These are phyloP conservation scores for Dolichotis patagonum DNA, from an alignment of 2,113 vertebrate species.

Conservation along the genomic window DNA sequence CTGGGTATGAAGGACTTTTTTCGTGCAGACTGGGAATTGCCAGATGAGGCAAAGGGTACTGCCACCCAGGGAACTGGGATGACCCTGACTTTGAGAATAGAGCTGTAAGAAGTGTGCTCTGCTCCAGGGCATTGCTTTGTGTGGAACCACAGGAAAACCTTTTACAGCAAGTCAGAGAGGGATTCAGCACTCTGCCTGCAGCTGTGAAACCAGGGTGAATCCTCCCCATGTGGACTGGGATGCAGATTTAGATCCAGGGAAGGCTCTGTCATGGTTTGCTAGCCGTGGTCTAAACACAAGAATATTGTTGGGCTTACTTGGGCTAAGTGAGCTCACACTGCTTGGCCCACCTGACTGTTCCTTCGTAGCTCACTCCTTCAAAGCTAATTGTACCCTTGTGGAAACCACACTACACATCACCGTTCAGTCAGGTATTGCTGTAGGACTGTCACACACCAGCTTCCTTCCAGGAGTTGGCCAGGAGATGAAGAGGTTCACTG, in stretches of 20 bases:
- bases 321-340: not conserved
- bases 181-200: not conserved
- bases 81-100: not conserved
- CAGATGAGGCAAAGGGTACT: not conserved
- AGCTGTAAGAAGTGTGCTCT: not conserved
- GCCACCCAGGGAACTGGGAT: not conserved
- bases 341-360: not conserved
- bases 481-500: not conserved
- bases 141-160: not conserved
- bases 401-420: not conserved
- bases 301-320: not conserved
- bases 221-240: not conserved
- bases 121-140: not conserved
- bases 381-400: not conserved
- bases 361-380: not conserved
- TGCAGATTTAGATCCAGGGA: too few species aligned
- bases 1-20: not conserved
- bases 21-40: not conserved
- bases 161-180: not conserved
- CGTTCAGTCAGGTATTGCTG: not conserved
- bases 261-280: not conserved
- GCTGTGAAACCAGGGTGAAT: not conserved
- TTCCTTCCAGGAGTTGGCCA: not conserved
- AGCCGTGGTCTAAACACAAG: not conserved
- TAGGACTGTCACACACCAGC: not conserved